These are phyloP conservation scores for Spisula solida DNA, from an alignment of 2,888 invertebrate species.

Conservation along the genomic window DNA sequence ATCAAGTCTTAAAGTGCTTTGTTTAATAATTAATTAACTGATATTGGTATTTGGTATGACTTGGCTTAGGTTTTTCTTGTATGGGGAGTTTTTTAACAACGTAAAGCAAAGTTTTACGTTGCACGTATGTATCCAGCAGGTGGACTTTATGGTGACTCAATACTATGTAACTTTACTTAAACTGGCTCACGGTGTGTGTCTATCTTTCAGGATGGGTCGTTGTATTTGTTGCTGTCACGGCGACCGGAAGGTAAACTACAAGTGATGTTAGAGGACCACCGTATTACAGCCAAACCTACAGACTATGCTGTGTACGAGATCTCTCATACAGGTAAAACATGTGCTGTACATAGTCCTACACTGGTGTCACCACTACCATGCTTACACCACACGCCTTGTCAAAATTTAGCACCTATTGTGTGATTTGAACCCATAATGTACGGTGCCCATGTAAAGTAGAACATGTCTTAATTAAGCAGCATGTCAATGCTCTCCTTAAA, in stretches of 20 bases:
- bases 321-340: slow-evolving; percentile 29
- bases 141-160: no score
- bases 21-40: background rate
- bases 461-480: no score
- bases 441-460: no score
- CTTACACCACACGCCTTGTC: no score
- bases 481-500: no score
- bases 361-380: no score
- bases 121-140: background rate
- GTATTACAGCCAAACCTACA: background rate
- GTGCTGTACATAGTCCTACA: no score
- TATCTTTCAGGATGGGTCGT: slow-evolving; percentile 47
- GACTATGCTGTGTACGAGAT: slow-evolving; percentile 39
- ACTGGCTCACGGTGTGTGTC: no score
- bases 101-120: background rate
- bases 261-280: slow-evolving; percentile 25
- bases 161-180: no score
- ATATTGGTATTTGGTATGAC: background rate
- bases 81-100: background rate
- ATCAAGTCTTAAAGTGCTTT: no score
- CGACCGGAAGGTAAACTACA: slow-evolving; percentile 46
- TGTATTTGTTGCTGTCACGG: slow-evolving; percentile 54
- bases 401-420: no score
- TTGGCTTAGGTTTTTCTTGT: background rate
- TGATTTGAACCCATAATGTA: no score